Evolutionary conservation across 2,113 vertebrate species (phyloP).

Genomic region (Mionectes macconnelli): DNA sequence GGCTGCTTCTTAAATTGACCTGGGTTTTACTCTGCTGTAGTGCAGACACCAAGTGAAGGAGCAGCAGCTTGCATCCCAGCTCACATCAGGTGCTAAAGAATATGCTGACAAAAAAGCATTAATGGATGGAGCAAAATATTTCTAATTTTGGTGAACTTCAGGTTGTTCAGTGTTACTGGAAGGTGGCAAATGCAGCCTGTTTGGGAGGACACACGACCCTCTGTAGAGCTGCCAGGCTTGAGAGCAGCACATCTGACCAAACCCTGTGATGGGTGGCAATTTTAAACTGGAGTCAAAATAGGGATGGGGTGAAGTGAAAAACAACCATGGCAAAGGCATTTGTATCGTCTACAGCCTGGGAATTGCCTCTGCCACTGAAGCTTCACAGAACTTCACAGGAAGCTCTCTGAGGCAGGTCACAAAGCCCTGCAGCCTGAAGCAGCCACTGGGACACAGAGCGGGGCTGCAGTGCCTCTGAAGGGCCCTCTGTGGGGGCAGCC

Average conservation of each 20-base stretch:
- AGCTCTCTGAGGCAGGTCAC: not conserved
- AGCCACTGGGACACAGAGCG: not conserved
- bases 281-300: not conserved
- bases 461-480: not conserved
- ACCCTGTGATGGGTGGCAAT: not conserved
- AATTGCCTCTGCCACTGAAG: not conserved
- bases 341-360: not conserved
- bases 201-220: not conserved
- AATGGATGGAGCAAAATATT: not conserved
- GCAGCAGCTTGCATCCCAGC: not conserved
- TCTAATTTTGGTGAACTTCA: not conserved
- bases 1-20: not conserved
- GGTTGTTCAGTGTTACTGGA: not conserved
- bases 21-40: not conserved
- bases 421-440: not conserved
- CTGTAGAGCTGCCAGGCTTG: not conserved
- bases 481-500: not conserved
- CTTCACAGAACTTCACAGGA: not conserved
- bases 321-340: not conserved
- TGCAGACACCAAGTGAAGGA: not conserved
- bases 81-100: not conserved
- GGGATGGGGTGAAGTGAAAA: not conserved
- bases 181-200: not conserved
- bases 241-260: not conserved
- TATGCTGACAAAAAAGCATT: not conserved